Conservation (phyloP, 2,797 vertebrate genomes). For the Paguma larvata region DNA sequence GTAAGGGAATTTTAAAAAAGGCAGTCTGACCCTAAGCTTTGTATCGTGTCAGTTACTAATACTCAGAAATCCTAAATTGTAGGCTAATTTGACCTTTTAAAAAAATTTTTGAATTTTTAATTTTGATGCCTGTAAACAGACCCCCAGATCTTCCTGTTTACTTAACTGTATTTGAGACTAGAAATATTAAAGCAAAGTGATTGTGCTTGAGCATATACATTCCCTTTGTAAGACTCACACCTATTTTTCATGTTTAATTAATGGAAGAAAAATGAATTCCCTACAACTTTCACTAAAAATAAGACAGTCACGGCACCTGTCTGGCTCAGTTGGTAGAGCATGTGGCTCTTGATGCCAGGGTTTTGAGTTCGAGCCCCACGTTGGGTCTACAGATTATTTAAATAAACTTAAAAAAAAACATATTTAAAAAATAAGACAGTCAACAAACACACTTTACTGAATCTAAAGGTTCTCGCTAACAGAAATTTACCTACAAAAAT, state of each 20-base stretch:
- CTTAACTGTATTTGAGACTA: conserved; percentile 2
- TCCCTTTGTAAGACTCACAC: background rate
- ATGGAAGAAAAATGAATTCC: background rate
- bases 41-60: conserved; percentile 14
- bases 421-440: background rate
- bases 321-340: background rate
- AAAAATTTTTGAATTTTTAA: background rate
- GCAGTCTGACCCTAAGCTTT: background rate
- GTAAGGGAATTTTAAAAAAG: conserved; percentile 43
- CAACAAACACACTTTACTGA: conserved; percentile 31
- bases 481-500: conserved; percentile 52
- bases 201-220: conserved; percentile 26
- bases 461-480: background rate
- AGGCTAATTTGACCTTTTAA: conserved; percentile 1
- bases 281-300: conserved; percentile 8
- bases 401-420: background rate
- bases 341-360: background rate
- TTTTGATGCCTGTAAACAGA: background rate
- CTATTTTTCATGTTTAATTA: background rate
- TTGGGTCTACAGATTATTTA: background rate
- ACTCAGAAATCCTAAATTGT: conserved; percentile 42
- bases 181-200: conserved; percentile 61
- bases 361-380: background rate
- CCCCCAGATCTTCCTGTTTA: conserved; percentile 13
- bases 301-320: background rate